Base-by-base conservation (phyloP, 2,113 vertebrate genomes). In the Podilymbus podiceps region DNA sequence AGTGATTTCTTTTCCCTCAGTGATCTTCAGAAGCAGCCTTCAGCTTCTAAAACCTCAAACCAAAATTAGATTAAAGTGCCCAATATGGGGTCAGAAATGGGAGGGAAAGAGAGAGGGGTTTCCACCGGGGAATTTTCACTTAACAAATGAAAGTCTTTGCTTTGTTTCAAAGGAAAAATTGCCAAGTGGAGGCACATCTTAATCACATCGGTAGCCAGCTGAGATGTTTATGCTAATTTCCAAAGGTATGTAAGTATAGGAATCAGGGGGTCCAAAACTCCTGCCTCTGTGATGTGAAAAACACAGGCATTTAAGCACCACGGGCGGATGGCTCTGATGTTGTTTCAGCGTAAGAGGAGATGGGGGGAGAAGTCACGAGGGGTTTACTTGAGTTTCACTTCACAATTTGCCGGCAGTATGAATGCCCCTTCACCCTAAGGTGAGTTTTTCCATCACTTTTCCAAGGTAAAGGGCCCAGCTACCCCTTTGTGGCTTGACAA, bases 51-150 rank as follows among this genome's bases (percentile, higher is more conserved):
- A 93, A 97, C 89, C 96, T 96, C 92, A 91, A 93, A 93, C 95
- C 89, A 92, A 91, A 96, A 91, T 96, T 91, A 97, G 96, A 97
- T 97, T 97, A 97, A 97, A 97, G 94, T 95, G 81, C 94, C 89
- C 91, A 74, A 93, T 95, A 93, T 97, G 95, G 84, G 94, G 91
- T 95, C 89, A 97, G 86, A 91, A 94, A 69, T 85, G 86, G 92
- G 90, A 92, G 92, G 84, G 69, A 84, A 91, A 60, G 76, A 75
- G 74, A 95, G 86, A 88, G 85, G 46, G 77, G 22, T 85, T 92
- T 88, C 88, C 94, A 85, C 85, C 0, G 0, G 93, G 90, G 94
- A 93, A 89, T 95, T 97, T 96, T 96, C 95, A 78, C 84, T 96
- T 92, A 96, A 94, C 86, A 95, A 95, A 91, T 28, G 55, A 92